A percentile compares a stretch with the other conserved stretches of the same genome.
Evolutionary conservation across 2,113 vertebrate species (phyloP).

Genomic region (Bujurquina vittata): DNA sequence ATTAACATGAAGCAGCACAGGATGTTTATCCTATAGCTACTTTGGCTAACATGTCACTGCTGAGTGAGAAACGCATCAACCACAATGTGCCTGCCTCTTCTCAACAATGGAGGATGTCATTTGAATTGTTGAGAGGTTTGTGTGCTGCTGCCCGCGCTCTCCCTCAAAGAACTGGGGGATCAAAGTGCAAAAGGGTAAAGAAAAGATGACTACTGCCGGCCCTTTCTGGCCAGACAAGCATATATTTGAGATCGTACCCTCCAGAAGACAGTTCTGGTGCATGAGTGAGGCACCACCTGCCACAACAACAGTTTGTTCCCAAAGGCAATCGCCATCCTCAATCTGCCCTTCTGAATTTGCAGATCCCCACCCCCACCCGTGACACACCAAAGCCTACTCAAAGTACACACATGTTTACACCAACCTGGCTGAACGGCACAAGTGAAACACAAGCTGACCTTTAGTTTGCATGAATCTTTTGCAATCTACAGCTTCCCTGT

Average conservation of each 20-base stretch:
- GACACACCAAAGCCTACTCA: slow-evolving; percentile 13
- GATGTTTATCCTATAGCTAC: slow-evolving; percentile 54
- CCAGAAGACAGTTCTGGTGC: slow-evolving; percentile 50
- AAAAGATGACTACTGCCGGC: slow-evolving; percentile 43
- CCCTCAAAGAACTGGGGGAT: slow-evolving; percentile 32
- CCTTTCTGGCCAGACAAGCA: slow-evolving; percentile 43
- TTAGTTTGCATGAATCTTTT: not conserved
- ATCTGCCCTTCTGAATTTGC: slow-evolving; percentile 37
- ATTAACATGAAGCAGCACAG: slow-evolving; percentile 62
- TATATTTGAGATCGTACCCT: slow-evolving; percentile 52
- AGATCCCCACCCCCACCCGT: slow-evolving; percentile 1
- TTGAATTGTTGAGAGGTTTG: slow-evolving; percentile 17
- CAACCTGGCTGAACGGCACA: slow-evolving; percentile 18
- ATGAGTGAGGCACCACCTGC: slow-evolving; percentile 48
- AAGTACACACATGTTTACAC: slow-evolving; percentile 6
- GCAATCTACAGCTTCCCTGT: not conserved
- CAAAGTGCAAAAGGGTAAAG: slow-evolving; percentile 27
- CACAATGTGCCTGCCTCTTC: slow-evolving; percentile 43
- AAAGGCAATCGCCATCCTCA: slow-evolving; percentile 47
- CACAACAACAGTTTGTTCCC: slow-evolving; percentile 44
- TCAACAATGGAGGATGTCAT: slow-evolving; percentile 41
- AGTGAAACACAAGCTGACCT: not conserved
- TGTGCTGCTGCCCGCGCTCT: not conserved
- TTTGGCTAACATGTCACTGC: slow-evolving; percentile 42
- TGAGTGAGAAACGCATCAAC: slow-evolving; percentile 42